A percentile compares a stretch with the other conserved stretches of the same genome.
phyloP scores from a whole-genome alignment of 2,888 invertebrate genomes.

The Erebia ligea region DNA sequence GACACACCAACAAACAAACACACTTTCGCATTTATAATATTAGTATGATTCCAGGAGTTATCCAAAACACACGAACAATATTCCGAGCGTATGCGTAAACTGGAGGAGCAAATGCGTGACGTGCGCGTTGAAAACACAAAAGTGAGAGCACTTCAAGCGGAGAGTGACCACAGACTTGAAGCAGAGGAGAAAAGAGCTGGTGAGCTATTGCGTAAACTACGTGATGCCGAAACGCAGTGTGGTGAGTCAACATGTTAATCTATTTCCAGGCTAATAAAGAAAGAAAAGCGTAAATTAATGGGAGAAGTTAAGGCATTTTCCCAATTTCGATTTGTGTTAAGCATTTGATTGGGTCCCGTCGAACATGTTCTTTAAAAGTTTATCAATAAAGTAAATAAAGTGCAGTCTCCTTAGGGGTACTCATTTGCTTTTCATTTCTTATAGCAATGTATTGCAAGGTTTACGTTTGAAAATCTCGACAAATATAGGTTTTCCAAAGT shows the following conservation, averaged over 20 bases:
- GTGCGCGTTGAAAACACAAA: conserved; percentile 47
- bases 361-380: no score
- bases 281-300: neutral
- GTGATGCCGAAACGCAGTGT: conserved; percentile 46
- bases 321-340: neutral
- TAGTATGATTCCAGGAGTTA: conserved; percentile 52
- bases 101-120: conserved; percentile 51
- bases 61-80: conserved; percentile 53
- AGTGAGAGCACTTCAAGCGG: conserved; percentile 10
- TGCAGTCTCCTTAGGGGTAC: neutral
- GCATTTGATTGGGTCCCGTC: neutral
- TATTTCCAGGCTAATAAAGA: neutral
- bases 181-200: conserved; percentile 29
- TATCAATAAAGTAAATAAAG: no score
- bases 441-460: neutral
- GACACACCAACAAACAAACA: no score
- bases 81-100: conserved; percentile 47
- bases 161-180: conserved; percentile 12
- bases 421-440: neutral
- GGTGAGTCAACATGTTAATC: conserved; percentile 43
- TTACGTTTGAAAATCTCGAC: neutral
- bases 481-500: no score
- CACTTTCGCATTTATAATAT: no score
- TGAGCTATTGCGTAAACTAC: conserved; percentile 41
- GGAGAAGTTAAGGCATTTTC: neutral